These are phyloP conservation scores for Microchirus variegatus DNA, from an alignment of 2,797 vertebrate genomes.

Conservation along the genomic window DNA sequence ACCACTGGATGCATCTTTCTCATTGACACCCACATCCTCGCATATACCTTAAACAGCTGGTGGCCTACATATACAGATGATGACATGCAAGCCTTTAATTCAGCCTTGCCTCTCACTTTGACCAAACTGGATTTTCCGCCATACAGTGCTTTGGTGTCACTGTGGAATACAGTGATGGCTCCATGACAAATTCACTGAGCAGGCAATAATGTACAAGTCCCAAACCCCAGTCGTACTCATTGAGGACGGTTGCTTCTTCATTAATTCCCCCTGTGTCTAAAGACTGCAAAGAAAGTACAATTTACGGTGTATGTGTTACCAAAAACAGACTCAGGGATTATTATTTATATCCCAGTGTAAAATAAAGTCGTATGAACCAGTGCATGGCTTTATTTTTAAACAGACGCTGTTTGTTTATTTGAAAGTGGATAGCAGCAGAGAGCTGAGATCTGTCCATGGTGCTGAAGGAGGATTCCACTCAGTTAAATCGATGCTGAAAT, in stretches of 20 bases:
- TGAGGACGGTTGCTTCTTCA: conserved; percentile 15
- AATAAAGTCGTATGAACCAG: neutral
- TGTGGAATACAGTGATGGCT: conserved; percentile 35
- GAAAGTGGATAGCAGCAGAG: neutral
- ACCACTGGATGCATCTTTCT: neutral
- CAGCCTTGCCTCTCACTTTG: conserved; percentile 33
- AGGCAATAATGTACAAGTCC: conserved; percentile 36
- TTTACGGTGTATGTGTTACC: neutral
- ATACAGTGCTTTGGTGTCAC: conserved; percentile 30
- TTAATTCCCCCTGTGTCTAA: neutral
- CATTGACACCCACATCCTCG: neutral
- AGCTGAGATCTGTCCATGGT: conserved; percentile 46
- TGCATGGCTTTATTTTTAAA: neutral
- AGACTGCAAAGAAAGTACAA: neutral
- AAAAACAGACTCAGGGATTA: neutral
- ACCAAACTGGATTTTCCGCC: conserved; percentile 52
- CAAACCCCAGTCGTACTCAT: conserved; percentile 25
- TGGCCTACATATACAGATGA: conserved; percentile 27
- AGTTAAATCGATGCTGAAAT: conserved; percentile 34
- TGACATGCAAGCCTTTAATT: conserved; percentile 27
- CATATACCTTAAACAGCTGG: conserved; percentile 2
- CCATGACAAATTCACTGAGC: conserved; percentile 50
- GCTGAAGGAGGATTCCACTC: conserved; percentile 48
- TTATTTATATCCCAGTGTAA: neutral
- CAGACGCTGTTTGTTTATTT: neutral